phyloP scores from a whole-genome alignment of 1,140 invertebrate species.

The Contarinia nasturtii region DNA sequence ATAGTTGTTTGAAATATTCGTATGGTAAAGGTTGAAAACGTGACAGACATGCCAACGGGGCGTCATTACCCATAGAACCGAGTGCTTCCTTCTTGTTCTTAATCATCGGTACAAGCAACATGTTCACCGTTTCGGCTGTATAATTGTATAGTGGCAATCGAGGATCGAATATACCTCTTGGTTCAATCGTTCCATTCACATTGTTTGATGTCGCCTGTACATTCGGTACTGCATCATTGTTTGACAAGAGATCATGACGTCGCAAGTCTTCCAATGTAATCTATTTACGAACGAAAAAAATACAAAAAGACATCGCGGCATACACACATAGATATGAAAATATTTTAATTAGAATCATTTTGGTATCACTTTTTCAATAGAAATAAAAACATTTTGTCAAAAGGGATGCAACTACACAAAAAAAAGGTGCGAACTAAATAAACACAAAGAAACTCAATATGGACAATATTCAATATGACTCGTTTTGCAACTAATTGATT shows the following conservation, averaged over 20 bases:
- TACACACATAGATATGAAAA: too few species aligned
- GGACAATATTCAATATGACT: too few species aligned
- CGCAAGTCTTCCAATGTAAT: conserved; percentile 34
- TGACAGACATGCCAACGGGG: conserved; percentile 89
- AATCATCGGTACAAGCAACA: conserved; percentile 91
- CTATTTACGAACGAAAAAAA: conserved; percentile 10
- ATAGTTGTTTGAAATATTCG: conserved; percentile 98
- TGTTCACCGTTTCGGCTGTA: conserved; percentile 85
- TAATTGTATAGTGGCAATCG: conserved; percentile 83
- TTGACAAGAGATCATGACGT: conserved; percentile 18
- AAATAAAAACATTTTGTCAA: too few species aligned
- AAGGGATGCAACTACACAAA: too few species aligned
- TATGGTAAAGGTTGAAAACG: conserved; percentile 85
- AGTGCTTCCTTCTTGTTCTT: conserved; percentile 94
- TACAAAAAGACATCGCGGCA: too few species aligned
- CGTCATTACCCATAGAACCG: conserved; percentile 98
- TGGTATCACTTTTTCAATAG: too few species aligned
- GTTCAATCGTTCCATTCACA: background rate
- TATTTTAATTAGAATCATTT: too few species aligned
- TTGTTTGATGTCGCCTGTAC: background rate
- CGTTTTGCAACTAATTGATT: too few species aligned
- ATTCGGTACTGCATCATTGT: conserved; percentile 9
- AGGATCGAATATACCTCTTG: conserved; percentile 52
- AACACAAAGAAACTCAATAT: too few species aligned
- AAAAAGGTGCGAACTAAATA: too few species aligned